Conservation (phyloP, 2,888 invertebrate species). For the Clitarchus hookeri region DNA sequence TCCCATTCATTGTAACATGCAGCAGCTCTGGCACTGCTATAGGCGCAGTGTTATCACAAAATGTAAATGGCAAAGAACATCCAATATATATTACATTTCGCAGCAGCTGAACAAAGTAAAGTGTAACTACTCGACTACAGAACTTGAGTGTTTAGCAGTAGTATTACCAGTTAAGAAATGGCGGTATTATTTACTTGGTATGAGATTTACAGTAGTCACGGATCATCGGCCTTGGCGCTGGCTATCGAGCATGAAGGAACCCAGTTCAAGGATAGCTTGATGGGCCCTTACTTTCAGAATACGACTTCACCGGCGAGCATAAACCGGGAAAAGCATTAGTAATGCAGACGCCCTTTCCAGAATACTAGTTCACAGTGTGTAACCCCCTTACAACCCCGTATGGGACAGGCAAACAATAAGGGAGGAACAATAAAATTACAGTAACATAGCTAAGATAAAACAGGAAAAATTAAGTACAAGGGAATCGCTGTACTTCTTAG, state of each 20-base stretch:
- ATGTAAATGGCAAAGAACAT: constrained; percentile 37
- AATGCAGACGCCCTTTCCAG: constrained; percentile 30
- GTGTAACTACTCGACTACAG: constrained; percentile 40
- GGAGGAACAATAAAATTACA: background rate
- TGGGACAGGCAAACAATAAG: constrained; percentile 28
- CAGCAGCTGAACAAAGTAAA: constrained; percentile 38
- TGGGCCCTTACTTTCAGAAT: constrained; percentile 35
- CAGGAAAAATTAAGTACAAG: no score
- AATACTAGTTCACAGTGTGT: constrained; percentile 19
- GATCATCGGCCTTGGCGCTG: constrained; percentile 38
- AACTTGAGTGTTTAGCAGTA: constrained; percentile 41
- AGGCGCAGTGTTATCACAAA: constrained; percentile 45
- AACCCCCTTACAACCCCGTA: constrained; percentile 23
- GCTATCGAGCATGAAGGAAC: constrained; percentile 24
- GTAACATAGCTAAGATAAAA: no score
- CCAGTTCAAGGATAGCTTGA: constrained; percentile 34
- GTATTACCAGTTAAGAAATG: constrained; percentile 41
- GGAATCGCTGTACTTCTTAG: background rate
- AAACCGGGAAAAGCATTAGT: constrained; percentile 28
- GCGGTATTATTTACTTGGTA: constrained; percentile 41
- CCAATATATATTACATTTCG: constrained; percentile 42
- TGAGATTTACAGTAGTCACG: constrained; percentile 37
- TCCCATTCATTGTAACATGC: constrained; percentile 44
- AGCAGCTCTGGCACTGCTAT: constrained; percentile 46
- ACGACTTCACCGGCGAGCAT: constrained; percentile 33